Evolutionary conservation across 2,113 vertebrate species (phyloP).

Genomic region (Proteles cristata): DNA sequence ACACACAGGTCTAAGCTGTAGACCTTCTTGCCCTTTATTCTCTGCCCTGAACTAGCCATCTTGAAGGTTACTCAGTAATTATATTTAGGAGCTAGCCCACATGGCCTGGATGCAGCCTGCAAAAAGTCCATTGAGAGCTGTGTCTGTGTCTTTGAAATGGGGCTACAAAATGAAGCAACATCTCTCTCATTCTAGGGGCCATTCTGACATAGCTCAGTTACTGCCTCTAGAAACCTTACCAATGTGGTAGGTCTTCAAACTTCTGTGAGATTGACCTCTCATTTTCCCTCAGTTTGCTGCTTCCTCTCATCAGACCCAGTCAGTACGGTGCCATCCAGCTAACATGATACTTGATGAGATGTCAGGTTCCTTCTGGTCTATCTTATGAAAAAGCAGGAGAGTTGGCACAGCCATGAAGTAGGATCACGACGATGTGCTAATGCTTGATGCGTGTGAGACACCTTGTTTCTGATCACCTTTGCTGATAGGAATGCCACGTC

Average conservation of each 20-base stretch:
- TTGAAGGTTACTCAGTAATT: not conserved
- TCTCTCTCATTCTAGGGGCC: not conserved
- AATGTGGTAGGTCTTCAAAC: no score
- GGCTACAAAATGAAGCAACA: fast-evolving
- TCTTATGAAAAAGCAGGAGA: not conserved
- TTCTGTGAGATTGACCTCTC: not conserved
- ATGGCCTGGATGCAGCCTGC: not conserved
- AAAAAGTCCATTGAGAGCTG: not conserved
- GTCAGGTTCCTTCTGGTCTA: not conserved
- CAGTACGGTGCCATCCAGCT: not conserved
- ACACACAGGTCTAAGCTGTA: not conserved
- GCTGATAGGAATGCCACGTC: not conserved
- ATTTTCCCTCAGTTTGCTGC: not conserved
- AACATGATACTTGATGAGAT: no score
- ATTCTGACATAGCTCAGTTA: not conserved
- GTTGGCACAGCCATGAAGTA: fast-evolving
- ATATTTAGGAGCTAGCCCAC: not conserved
- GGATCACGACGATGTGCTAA: fast-evolving
- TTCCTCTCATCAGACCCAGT: not conserved
- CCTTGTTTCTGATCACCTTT: not conserved
- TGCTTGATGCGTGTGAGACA: fast-evolving
- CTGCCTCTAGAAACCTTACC: not conserved
- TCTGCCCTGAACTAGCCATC: not conserved
- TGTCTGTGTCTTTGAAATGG: not conserved
- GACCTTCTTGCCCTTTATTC: not conserved